A percentile compares a stretch with the other conserved stretches of the same genome.
Evolutionary conservation across 2,797 vertebrate species (phyloP).

Genomic region (Sebastes vulpes): DNA sequence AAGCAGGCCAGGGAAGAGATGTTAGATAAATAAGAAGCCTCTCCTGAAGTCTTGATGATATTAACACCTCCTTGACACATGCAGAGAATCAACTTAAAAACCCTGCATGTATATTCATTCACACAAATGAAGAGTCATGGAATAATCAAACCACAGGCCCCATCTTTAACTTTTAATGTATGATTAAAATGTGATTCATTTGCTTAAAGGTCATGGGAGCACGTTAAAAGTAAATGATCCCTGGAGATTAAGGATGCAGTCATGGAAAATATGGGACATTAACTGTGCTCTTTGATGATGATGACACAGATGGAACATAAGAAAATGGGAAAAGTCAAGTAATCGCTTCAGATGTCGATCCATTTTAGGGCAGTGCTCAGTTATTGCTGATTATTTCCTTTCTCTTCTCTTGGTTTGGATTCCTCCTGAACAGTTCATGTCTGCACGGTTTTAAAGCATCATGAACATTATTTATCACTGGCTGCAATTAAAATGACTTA

Average conservation of each 20-base stretch:
- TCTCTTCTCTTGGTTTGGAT: neutral
- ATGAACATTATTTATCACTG: neutral
- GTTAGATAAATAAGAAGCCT: constrained; percentile 13
- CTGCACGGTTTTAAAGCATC: neutral
- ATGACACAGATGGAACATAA: constrained; percentile 55
- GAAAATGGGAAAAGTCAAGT: constrained; percentile 43
- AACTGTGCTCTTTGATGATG: constrained; percentile 65
- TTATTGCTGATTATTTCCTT: constrained; percentile 7
- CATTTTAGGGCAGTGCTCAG: neutral
- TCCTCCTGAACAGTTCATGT: neutral
- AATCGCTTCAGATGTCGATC: neutral
- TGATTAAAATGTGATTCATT: constrained; percentile 19
- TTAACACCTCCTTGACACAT: neutral
- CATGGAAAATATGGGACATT: constrained; percentile 74
- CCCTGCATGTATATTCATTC: too few species aligned
- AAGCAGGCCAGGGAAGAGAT: neutral
- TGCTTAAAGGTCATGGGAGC: constrained; percentile 55
- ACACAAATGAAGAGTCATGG: neutral
- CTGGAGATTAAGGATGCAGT: constrained; percentile 58
- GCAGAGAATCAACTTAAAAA: neutral
- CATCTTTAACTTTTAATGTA: neutral
- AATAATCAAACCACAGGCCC: neutral
- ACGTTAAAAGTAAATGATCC: constrained; percentile 53
- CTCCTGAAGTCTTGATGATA: neutral
- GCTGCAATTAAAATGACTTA: neutral